These are phyloP conservation scores for Bursaphelenchus okinawaensis DNA, from an alignment of 2,888 invertebrate genomes.

Conservation along the genomic window DNA sequence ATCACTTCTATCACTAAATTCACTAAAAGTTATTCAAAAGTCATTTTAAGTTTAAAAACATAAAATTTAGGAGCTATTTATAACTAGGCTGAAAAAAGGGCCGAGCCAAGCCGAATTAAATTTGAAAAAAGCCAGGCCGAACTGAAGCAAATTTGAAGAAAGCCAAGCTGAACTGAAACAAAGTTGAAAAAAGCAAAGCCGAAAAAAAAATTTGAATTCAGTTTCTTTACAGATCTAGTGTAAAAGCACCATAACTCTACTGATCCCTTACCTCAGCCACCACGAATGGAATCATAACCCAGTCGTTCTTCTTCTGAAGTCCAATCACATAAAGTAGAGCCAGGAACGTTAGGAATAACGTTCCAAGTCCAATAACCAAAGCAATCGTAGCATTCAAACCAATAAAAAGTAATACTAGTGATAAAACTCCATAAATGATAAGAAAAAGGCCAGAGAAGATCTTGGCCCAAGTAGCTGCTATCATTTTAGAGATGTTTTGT, in stretches of 20 bases:
- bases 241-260: background rate
- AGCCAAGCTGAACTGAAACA: slow-evolving; percentile 1
- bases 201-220: background rate
- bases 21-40: too few species aligned
- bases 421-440: background rate
- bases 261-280: slow-evolving; percentile 20
- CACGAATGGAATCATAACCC: slow-evolving; percentile 23
- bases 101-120: too few species aligned
- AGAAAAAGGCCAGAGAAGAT: background rate
- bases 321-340: slow-evolving; percentile 21
- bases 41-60: too few species aligned
- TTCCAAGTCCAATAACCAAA: slow-evolving; percentile 3
- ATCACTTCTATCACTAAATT: too few species aligned
- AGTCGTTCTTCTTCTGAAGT: slow-evolving; percentile 18
- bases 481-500: too few species aligned
- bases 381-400: background rate
- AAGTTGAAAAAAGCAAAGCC: too few species aligned
- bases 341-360: slow-evolving; percentile 19
- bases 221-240: background rate
- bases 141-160: background rate
- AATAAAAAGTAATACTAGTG: background rate
- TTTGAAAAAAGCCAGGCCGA: too few species aligned
- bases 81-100: too few species aligned
- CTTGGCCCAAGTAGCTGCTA: background rate
- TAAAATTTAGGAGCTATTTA: too few species aligned